A percentile compares a stretch with the other conserved stretches of the same genome.
These are phyloP conservation scores for Slavum lentiscoides DNA, from an alignment of 2,888 invertebrate genomes.

Conservation along the genomic window DNA sequence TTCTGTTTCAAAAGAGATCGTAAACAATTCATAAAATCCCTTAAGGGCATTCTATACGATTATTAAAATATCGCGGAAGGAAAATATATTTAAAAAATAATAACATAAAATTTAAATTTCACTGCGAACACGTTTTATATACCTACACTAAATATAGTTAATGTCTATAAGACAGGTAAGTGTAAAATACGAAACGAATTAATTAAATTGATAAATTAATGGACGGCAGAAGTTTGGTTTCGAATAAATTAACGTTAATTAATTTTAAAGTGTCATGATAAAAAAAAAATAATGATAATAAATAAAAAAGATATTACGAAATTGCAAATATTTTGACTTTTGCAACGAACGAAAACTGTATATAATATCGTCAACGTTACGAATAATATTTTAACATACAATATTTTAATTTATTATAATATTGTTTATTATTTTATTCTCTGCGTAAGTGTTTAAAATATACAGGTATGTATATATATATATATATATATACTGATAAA, in stretches of 20 bases:
- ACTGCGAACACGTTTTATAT: neutral
- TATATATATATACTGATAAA: too few relatives aligned
- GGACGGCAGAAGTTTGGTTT: neutral
- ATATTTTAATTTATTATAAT: too few relatives aligned
- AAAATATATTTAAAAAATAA: too few relatives aligned
- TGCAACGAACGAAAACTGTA: too few relatives aligned
- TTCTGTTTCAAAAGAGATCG: neutral
- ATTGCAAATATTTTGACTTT: too few relatives aligned
- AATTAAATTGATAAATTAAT: neutral
- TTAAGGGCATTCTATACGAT: too few relatives aligned
- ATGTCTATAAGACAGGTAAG: neutral
- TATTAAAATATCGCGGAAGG: neutral
- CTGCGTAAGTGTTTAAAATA: too few relatives aligned
- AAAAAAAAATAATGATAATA: neutral
- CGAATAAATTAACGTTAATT: neutral
- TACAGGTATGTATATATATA: too few relatives aligned
- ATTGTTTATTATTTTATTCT: too few relatives aligned
- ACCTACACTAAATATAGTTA: neutral
- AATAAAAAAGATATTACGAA: neutral
- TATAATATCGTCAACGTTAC: too few relatives aligned
- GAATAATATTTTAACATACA: too few relatives aligned
- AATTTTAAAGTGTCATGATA: neutral
- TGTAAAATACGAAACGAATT: neutral
- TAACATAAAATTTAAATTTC: too few relatives aligned
- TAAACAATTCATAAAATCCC: constrained; percentile 5